Evolutionary conservation across 2,888 invertebrate species (phyloP), one percentile per base, ranked within the genome.

Genomic region (Tachina lurida): DNA sequence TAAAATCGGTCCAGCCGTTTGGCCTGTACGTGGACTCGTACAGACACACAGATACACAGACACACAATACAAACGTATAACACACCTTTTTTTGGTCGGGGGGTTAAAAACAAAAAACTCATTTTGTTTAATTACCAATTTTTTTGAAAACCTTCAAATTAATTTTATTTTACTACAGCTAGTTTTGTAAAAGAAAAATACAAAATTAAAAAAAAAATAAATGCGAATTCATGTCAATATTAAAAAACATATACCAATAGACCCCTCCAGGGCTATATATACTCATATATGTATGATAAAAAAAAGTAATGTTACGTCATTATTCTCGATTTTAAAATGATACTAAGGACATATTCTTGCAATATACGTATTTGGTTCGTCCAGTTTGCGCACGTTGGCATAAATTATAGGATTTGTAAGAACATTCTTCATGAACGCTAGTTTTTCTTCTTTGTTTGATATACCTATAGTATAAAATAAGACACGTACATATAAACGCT

Each of bases 381-480:
- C 56, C 10, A 82, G 15, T 19, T 56, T 71, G 3, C 17, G 41
- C 15, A 87, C 84, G 10, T 75, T 56, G n/a, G 87, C 87, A 31
- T 79, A 67, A 17, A 87, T 60, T 45, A 84, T n/a, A 0, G 86
- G 85, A 87, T 78, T 85, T 10, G 62, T 65, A 43, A 65, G 22
- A 9, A 75, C 47, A 12, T 19, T 45, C n/a, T 79, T 76, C n/a
- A 56, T 12, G 62, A 88, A 77, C 13, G 45, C 39, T 10, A 73
- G 5, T 5, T 45, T 39, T 45, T 87, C 84, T 13, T 79, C 78
- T 58, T 84, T 84, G 47, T 15, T 65, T 17, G 71, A 49, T 68
- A 84, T 60, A 65, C 82, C 85, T 79, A 13, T 0, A 65, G 79
- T 43, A 56, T 62, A 17, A 60, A 54, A 56, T 31, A 31, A 7